Evolutionary conservation across 2,797 vertebrate species (phyloP), one percentile per base, ranked within the genome.

Genomic region (Notoglanidium macrostoma): DNA sequence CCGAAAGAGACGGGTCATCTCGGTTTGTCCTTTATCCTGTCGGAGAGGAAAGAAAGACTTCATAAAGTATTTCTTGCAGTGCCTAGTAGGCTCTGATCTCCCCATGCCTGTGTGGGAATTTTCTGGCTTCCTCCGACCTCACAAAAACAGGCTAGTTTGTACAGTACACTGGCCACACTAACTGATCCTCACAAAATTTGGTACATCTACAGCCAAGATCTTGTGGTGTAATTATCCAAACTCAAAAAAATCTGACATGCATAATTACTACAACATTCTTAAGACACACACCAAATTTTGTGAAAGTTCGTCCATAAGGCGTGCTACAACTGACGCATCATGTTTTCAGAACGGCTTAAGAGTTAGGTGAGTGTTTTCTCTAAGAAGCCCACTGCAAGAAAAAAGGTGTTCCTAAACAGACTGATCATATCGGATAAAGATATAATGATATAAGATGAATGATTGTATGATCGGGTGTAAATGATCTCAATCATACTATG

Each of bases 351-450:
- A 49, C 49, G 6, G 49, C 49, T 49, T 49, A 55, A 14, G 61
- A 84, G 94, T 92, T 84, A 99, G 95, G 61, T 95, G 94, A 83
- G 92, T 15, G 88, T 97, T 95, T 59, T 92, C 94, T 57, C 93
- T 90, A 10, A 97, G 92, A 44, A 99, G 90, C 96, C 97, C 95
- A 92, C 94, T 93, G 61, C 97, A 17, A 97, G 96, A 88, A 19
- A 29, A 17, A 97, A 96, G 88, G 97, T 95, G 92, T 91, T 96
- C 92, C 91, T 95, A 90, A 98, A 96, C 90, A 94, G 94, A 88
- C 87, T 91, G 35, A 95, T 89, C 89, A 95, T 93, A 89, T 95
- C 92, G 26, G 3, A 65, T 21, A 5, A 63, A 35, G 40, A 7
- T 35, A 40, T 23, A 54, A 40, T 40, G 6, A 70, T 1, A 35